These are phyloP conservation scores for Cyanocitta stelleri DNA, from an alignment of 2,113 vertebrate species.

Conservation along the genomic window DNA sequence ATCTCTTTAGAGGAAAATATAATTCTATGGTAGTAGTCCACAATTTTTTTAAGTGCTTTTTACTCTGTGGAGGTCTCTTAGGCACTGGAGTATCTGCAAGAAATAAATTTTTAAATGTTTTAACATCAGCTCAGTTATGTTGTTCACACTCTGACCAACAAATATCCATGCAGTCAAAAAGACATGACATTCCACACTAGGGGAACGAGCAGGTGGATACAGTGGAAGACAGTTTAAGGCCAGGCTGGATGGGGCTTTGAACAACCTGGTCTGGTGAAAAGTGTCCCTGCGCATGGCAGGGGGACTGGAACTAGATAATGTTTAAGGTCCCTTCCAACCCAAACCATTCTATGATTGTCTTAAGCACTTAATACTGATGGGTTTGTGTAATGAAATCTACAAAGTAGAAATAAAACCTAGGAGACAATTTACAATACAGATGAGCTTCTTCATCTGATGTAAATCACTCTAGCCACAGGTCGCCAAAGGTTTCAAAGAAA, in stretches of 20 bases:
- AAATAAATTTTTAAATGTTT: not conserved
- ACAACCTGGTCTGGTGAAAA: not conserved
- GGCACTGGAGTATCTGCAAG: not conserved
- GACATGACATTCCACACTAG: not conserved
- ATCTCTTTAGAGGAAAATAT: not conserved
- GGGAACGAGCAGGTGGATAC: not conserved
- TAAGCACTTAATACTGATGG: not conserved
- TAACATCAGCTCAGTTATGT: not conserved
- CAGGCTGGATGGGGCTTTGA: not conserved
- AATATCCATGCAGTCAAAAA: not conserved
- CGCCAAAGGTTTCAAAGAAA: not conserved
- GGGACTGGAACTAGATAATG: not conserved
- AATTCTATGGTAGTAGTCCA: not conserved
- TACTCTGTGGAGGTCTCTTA: not conserved
- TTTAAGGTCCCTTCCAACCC: not conserved
- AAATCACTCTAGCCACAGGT: not conserved
- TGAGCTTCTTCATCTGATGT: not conserved
- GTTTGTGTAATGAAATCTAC: not conserved
- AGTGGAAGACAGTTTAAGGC: not conserved
- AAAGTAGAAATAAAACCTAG: not conserved
- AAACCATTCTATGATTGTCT: not conserved
- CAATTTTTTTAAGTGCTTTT: not conserved
- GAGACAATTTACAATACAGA: not conserved
- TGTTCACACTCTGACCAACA: not conserved
- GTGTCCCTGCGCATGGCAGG: too few species aligned